Evolutionary conservation across 2,888 invertebrate species (phyloP), one percentile per base, ranked within the genome.

Genomic region (Vannuccia rotundouncinata): DNA sequence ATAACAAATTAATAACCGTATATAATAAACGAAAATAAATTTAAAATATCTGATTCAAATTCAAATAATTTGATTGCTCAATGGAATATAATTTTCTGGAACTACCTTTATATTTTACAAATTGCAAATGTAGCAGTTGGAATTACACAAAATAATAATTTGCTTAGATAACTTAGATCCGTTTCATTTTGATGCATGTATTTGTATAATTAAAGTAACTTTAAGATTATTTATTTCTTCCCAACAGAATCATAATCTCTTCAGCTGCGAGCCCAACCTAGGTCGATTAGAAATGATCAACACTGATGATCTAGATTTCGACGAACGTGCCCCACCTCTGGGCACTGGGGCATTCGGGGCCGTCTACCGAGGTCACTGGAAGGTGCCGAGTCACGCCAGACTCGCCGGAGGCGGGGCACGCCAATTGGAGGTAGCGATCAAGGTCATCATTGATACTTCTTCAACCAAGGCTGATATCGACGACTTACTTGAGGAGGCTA

Each of bases 301-400:
- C 17, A 31, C 22, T n/a, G 74, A 75, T 25, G 74, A 73, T 27
- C 79, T 74, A 2, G 30, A 31, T 29, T 81, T 60, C 59, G 79
- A 81, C 59, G 80, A 81, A 0, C 27, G 66, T 27, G n/a, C 80
- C 10, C 66, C 29, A 29, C 81, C 78, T 31, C 31, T 81, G 25
- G 81, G 81, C n/a, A 81, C 73, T 2, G 81, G 81, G 25, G 81
- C 81, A 60, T 81, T 81, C 31, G 81, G 81, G 0, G 60, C 45
- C 25, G 81, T 81, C 0, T 81, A 81, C 31, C 27, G 28, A 30
- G 81, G 81, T 22, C 30, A 73, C 30, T 81, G 81, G 81, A 30
- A 45, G 17, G 29, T 80, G 0, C 78, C 80, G 1, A 31, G 22
- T 10, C 45, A 31, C 5, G 28, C 31, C 27, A 1, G 29, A 27